Percentiles rank a stretch among this genome's conserved stretches.
phyloP scores from a whole-genome alignment of 2,113 vertebrate species.

The Martes martes region DNA sequence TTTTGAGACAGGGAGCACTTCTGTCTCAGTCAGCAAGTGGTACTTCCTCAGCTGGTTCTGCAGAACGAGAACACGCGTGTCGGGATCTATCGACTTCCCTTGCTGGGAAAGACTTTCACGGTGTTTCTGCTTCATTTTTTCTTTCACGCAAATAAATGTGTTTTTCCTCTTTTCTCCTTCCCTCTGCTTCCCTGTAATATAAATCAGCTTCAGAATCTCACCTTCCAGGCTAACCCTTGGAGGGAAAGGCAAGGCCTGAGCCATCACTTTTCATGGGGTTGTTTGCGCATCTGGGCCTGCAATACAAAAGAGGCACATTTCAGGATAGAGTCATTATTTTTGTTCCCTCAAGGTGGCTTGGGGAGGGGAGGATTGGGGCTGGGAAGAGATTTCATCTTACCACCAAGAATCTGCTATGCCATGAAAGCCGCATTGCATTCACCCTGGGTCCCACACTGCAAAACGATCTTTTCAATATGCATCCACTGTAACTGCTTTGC shows the following conservation, averaged over 20 bases:
- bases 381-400: slow-evolving; percentile 33
- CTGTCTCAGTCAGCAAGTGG: background rate
- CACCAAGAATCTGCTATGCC: background rate
- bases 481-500: slow-evolving; percentile 26
- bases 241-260: slow-evolving; percentile 31
- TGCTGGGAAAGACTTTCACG: background rate
- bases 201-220: slow-evolving; percentile 52
- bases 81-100: slow-evolving; percentile 28
- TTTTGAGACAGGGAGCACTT: background rate
- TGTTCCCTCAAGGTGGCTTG: slow-evolving; percentile 5
- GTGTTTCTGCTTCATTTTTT: slow-evolving; percentile 56
- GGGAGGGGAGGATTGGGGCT: background rate
- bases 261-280: background rate
- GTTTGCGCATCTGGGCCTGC: slow-evolving; percentile 33
- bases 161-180: slow-evolving; percentile 34
- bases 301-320: slow-evolving; percentile 38
- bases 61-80: slow-evolving; percentile 4
- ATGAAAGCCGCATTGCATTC: slow-evolving; percentile 3
- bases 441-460: background rate
- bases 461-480: slow-evolving; percentile 62
- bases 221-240: slow-evolving; percentile 40
- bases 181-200: background rate
- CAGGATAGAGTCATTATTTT: slow-evolving; percentile 28
- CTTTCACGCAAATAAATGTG: slow-evolving; percentile 61
- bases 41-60: background rate